phyloP scores from a whole-genome alignment of 2,113 vertebrate species.

The Corythornis vintsioides region DNA sequence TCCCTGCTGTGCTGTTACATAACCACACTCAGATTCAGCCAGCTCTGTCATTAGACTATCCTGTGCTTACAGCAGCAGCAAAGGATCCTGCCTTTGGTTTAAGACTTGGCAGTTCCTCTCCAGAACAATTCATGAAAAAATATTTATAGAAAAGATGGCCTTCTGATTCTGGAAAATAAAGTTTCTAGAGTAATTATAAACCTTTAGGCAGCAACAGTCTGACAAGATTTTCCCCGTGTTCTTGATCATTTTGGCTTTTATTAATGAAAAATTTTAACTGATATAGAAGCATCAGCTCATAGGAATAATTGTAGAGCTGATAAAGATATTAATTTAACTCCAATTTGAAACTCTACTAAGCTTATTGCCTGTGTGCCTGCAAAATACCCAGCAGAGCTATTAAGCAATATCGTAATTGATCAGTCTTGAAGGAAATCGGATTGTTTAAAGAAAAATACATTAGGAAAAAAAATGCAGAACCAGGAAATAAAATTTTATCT shows the following conservation, averaged over 20 bases:
- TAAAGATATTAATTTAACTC: conserved; percentile 26
- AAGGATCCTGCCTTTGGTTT: not conserved
- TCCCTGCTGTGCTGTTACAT: not conserved
- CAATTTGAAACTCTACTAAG: conserved; percentile 3
- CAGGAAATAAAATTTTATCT: not conserved
- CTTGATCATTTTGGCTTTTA: not conserved
- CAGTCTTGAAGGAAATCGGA: not conserved
- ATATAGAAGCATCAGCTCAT: not conserved
- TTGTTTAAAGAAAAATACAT: conserved; percentile 15
- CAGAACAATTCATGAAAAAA: not conserved
- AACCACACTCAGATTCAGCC: not conserved
- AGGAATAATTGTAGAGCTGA: not conserved
- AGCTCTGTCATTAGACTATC: not conserved
- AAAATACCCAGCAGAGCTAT: conserved; percentile 18
- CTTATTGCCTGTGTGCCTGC: not conserved
- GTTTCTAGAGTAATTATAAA: not conserved
- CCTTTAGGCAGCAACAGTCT: not conserved
- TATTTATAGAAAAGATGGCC: not conserved
- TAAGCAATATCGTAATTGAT: conserved; percentile 24
- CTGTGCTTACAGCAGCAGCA: not conserved
- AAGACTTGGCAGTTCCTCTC: not conserved
- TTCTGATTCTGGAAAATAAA: not conserved
- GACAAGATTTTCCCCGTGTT: not conserved
- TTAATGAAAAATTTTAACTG: not conserved
- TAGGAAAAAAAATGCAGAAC: not conserved